phyloP scores from a whole-genome alignment of 2,797 vertebrate species.

The Bradypodion pumilum region DNA sequence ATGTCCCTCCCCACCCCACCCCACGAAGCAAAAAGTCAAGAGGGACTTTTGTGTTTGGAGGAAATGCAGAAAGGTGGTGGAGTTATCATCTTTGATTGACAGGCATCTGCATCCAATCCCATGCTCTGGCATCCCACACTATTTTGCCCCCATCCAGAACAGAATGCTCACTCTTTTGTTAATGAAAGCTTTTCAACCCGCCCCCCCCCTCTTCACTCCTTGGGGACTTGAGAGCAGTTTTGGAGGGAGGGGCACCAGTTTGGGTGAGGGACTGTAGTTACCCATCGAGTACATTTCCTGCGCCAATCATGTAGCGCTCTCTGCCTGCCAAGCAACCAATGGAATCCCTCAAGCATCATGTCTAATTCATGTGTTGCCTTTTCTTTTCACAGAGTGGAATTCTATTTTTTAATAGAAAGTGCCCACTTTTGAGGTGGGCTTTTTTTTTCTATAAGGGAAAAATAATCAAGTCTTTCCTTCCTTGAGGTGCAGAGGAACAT shows the following conservation, averaged over 20 bases:
- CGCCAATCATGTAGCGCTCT: constrained; percentile 14
- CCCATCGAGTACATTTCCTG: not conserved
- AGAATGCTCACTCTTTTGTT: constrained; percentile 26
- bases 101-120: constrained; percentile 26
- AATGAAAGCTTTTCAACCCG: constrained; percentile 39
- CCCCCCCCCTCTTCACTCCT: constrained; percentile 24
- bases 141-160: constrained; percentile 7
- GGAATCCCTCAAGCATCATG: constrained; percentile 29
- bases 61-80: not conserved
- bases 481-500: constrained; percentile 10
- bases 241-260: constrained; percentile 12
- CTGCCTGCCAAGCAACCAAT: constrained; percentile 25
- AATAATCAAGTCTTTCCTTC: constrained; percentile 20
- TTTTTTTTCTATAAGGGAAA: constrained; percentile 13
- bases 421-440: constrained; percentile 27
- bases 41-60: too few relatives aligned
- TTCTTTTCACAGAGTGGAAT: constrained; percentile 26
- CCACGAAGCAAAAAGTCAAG: not conserved
- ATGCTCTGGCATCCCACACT: not conserved
- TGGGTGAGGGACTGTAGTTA: constrained; percentile 22
- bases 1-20: not conserved
- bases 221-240: constrained; percentile 30
- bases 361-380: constrained; percentile 34
- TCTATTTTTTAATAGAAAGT: constrained; percentile 41
- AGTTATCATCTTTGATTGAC: constrained; percentile 26